These are phyloP conservation scores for Aporrectodea caliginosa DNA, from an alignment of 1,140 invertebrate genomes.

Conservation along the genomic window DNA sequence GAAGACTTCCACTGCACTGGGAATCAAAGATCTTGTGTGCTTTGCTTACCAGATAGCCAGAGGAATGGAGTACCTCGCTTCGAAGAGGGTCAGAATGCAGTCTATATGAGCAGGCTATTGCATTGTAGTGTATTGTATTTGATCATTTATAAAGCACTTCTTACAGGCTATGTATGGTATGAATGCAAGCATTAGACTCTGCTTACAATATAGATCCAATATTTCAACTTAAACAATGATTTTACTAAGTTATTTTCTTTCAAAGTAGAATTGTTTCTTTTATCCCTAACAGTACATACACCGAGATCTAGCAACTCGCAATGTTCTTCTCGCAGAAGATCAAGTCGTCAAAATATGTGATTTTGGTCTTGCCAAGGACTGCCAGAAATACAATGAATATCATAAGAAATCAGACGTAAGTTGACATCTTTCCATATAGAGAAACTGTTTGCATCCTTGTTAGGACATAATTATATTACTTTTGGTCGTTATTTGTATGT, in stretches of 20 bases:
- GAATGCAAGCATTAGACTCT: too few species aligned
- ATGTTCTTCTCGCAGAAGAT: slow-evolving; percentile 69
- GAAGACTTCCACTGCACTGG: slow-evolving; percentile 56
- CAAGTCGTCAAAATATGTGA: slow-evolving; percentile 81
- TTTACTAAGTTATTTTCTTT: too few species aligned
- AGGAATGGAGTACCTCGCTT: slow-evolving; percentile 95
- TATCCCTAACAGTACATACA: slow-evolving; percentile 64
- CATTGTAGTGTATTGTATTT: too few species aligned
- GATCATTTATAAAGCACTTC: too few species aligned
- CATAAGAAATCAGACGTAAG: not conserved
- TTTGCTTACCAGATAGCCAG: slow-evolving; percentile 94
- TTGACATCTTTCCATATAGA: too few species aligned
- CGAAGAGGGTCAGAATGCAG: slow-evolving; percentile 67
- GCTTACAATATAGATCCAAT: too few species aligned
- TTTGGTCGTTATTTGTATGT: too few species aligned
- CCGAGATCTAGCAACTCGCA: slow-evolving; percentile 78
- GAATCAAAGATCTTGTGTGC: slow-evolving; percentile 87
- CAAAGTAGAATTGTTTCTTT: too few species aligned
- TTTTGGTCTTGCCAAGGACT: slow-evolving; percentile 78
- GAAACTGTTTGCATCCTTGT: too few species aligned
- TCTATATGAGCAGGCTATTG: not conserved
- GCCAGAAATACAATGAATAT: not conserved
- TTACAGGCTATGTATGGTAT: too few species aligned
- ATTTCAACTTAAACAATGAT: too few species aligned
- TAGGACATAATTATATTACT: too few species aligned